Conservation (phyloP, 2,113 vertebrate species). For the Apaloderma vittatum region DNA sequence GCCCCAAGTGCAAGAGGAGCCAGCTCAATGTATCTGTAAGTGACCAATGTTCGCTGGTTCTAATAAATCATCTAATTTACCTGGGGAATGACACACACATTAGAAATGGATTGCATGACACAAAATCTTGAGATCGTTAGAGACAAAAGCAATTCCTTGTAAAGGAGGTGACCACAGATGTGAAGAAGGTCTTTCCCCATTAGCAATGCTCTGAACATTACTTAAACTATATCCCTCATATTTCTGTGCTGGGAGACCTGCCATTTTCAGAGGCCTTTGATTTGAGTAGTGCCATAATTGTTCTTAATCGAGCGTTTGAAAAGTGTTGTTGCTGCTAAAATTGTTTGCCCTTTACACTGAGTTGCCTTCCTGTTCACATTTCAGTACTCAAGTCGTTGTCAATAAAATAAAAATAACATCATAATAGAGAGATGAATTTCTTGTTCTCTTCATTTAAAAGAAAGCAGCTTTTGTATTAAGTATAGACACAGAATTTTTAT, state of each 20-base stretch:
- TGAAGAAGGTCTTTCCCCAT: background rate
- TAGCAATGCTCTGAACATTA: background rate
- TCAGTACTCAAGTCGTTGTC: background rate
- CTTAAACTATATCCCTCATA: background rate
- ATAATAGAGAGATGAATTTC: background rate
- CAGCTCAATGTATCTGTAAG: background rate
- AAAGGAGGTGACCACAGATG: background rate
- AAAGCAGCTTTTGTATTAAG: background rate
- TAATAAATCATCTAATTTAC: background rate
- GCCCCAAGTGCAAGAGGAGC: background rate
- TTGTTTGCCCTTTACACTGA: background rate
- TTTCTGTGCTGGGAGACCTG: background rate
- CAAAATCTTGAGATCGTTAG: background rate
- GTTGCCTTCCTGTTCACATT: background rate
- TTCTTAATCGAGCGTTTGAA: background rate
- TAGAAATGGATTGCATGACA: background rate
- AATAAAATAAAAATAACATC: slow-evolving; percentile 10
- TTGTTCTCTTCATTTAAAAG: background rate
- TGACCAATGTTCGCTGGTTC: background rate
- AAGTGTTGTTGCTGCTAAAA: background rate
- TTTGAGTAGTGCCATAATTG: background rate
- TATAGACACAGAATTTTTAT: background rate
- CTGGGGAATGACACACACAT: background rate
- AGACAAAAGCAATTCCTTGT: background rate
- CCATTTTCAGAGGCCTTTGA: background rate